Base-by-base conservation (phyloP, 2,797 vertebrate genomes). In the Dermochelys coriacea region DNA sequence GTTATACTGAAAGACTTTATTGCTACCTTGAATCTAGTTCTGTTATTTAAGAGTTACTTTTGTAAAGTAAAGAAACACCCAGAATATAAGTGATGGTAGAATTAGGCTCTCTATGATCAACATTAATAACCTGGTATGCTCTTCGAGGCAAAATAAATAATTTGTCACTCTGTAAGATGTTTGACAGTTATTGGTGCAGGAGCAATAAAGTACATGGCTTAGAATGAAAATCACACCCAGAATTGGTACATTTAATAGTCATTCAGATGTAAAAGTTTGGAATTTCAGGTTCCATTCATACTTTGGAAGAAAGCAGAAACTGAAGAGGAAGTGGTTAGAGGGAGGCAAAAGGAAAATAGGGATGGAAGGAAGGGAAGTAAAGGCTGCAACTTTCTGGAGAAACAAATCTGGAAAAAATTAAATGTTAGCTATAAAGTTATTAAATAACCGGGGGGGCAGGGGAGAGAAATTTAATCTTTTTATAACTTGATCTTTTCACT, bases 1-100 rank as follows among this genome's bases (percentile, higher is more conserved):
- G 4, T 54, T 25, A 61, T 88, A 87, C 57, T 89, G 55, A 6
- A 19, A n/a, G 0, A 1, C 31, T 85, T 71, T 88, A 1, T 12
- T 93, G 1, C 49, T 89, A 55, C 84, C 23, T 11, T 3, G 29
- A 47, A 8, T 29, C 12, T 84, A 2, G 3, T 75, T 47, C 51
- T 93, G 16, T 61, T 61, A 82, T 55, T 78, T 64, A 64, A 34
- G 21, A 4, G 16, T n/a, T 41, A 78, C 61, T 54, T 89, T 89
- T n/a, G n/a, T n/a, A n/a, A n/a, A n/a, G n/a, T n/a, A 51, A 75
- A 93, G 80, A 80, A 88, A 84, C 4, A 25, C 85, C 91, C 85
- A 86, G 59, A 57, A 25, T 91, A 50, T 15, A 84, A 87, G 8
- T 3, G 49, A 84, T 34, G 10, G 14, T 68, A 25, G 37, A 94